Percentiles rank a stretch among this genome's conserved stretches.
phyloP scores from a whole-genome alignment of 1,140 invertebrate genomes.

The Neomicropteryx cornuta region DNA sequence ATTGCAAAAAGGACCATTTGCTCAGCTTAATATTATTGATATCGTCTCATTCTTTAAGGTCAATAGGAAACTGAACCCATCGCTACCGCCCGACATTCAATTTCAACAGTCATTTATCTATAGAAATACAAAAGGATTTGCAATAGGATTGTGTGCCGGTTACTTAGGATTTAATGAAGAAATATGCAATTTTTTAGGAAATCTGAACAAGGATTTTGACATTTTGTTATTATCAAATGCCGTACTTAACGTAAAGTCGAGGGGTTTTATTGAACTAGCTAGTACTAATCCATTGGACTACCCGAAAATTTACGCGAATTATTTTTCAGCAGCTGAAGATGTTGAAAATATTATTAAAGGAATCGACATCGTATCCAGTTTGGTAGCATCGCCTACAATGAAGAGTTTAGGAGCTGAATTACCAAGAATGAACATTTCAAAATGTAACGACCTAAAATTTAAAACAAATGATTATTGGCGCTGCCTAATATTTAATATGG shows the following conservation, averaged over 20 bases:
- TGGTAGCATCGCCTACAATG: conserved; percentile 55
- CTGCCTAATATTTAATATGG: conserved; percentile 47
- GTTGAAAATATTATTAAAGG: conserved; percentile 27
- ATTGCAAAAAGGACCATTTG: conserved; percentile 27
- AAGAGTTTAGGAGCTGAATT: conserved; percentile 57
- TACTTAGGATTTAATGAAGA: conserved; percentile 13
- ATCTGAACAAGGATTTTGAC: conserved; percentile 24
- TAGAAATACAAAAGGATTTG: conserved; percentile 42
- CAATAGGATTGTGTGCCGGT: conserved; percentile 21
- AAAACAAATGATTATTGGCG: conserved; percentile 68
- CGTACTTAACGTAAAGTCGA: conserved; percentile 32
- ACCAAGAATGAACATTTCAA: conserved; percentile 57
- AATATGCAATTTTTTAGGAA: conserved; percentile 17
- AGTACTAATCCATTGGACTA: conserved; percentile 54
- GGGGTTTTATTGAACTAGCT: conserved; percentile 34
- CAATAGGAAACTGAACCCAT: conserved; percentile 32
- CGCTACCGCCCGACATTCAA: conserved; percentile 44
- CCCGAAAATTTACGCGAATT: conserved; percentile 44
- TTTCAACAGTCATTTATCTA: conserved; percentile 34
- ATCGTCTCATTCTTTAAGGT: conserved; percentile 45
- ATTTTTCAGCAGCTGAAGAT: conserved; percentile 20
- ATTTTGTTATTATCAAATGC: conserved; percentile 25
- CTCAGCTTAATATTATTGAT: conserved; percentile 41
- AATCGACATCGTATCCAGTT: conserved; percentile 23
- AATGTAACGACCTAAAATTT: conserved; percentile 51